These are phyloP conservation scores for Turritopsis rubra DNA, from an alignment of 30 jellyfish, hydroid and myxozoan species.

Conservation along the genomic window DNA sequence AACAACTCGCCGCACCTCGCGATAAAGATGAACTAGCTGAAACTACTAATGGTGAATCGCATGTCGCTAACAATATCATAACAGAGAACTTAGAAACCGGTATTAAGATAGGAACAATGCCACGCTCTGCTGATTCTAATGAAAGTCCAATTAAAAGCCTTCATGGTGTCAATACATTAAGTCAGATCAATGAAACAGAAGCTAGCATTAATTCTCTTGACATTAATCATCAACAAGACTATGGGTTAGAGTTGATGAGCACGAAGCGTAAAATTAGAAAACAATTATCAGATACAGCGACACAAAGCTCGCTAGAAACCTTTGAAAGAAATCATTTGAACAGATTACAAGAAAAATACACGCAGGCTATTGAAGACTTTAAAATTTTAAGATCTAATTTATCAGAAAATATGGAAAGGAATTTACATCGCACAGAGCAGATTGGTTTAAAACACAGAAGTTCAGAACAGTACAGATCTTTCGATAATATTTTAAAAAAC, in stretches of 20 bases:
- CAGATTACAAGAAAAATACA: conserved; percentile 21
- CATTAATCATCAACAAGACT: background rate
- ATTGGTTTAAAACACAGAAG: background rate
- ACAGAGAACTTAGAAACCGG: background rate
- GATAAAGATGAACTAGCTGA: background rate
- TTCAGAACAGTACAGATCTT: conserved; percentile 21
- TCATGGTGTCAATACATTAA: background rate
- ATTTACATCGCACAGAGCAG: conserved; percentile 19
- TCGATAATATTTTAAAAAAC: conserved; percentile 8
- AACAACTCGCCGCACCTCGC: background rate
- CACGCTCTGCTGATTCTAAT: conserved; percentile 10
- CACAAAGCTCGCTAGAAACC: background rate
- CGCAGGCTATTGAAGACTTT: conserved; percentile 33
- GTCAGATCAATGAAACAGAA: conserved; percentile 9
- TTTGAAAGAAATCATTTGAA: background rate
- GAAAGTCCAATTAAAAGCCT: background rate
- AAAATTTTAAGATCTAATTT: conserved; percentile 15
- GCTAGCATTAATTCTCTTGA: background rate
- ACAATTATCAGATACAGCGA: conserved; percentile 13
- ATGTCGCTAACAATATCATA: background rate
- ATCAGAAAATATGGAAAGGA: conserved; percentile 33
- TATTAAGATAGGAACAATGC: background rate
- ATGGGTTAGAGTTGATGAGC: conserved; percentile 10
- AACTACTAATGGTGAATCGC: background rate
- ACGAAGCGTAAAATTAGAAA: conserved; percentile 21